Base-by-base conservation (phyloP, 2,113 vertebrate species). In the Megaceryle maxima region DNA sequence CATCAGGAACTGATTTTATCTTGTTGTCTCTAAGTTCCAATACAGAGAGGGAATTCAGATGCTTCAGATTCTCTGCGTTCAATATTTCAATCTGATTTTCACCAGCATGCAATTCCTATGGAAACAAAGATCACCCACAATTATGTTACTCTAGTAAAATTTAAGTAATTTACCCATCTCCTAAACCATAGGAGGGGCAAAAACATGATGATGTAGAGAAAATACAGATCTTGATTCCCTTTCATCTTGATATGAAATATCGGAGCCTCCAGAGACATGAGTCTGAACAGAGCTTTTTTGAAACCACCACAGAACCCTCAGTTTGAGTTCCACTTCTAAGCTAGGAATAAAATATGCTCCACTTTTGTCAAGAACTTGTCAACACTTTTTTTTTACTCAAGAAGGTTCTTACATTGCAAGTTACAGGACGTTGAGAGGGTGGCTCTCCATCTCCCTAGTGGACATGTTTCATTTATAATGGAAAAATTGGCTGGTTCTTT, bases 21-120 rank as follows among this genome's bases (percentile, higher is more conserved):
- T 99, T 99, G 97, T 99, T 99, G 98, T 99, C 99, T 86, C 99
- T 96, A n/a, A 99, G 98, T 62, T 99, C 99, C 83, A 99, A 94
- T 9, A 99, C 97, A 76, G 98, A 98, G 48, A 99, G 97, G 81
- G 98, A 97, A 70, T 93, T 97, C 87, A 99, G 96, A 91, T 98
- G 97, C 43, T 98, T 97, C 94, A 99, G 97, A 70, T 98, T 98
- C 83, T 99, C 98, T 25, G 97, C 86, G 29, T 97, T 95, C 97
- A 99, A 33, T 14, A 74, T 78, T 93, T 98, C 98, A 28, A 99
- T 99, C 92, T 99, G 99, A 96, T 99, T 99, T 98, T 99, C 99
- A 68, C 99, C 99, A 67, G 99, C 94, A 59, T 99, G 99, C 15
- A 99, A 96, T 55, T 99, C 99, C 99, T 99, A 64, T 0, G 17